A percentile compares a stretch with the other conserved stretches of the same genome.
Evolutionary conservation across 2,113 vertebrate species (phyloP).

Genomic region (Chloropsis hardwickii): DNA sequence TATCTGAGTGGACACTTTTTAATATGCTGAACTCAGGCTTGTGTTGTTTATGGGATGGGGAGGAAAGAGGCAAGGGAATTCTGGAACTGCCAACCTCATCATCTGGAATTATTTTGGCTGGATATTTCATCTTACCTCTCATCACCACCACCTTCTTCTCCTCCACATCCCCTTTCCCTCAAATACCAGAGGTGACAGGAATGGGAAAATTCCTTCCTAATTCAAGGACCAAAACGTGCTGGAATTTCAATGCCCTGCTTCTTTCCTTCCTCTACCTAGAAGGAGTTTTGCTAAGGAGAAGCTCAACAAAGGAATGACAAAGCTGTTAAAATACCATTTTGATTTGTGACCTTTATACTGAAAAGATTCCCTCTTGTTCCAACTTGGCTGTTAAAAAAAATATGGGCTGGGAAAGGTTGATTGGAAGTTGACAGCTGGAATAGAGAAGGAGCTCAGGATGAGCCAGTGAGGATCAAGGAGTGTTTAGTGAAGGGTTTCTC

Average conservation of each 20-base stretch:
- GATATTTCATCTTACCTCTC: neutral
- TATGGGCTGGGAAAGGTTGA: neutral
- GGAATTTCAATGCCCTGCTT: neutral
- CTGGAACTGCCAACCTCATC: neutral
- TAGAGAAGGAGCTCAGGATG: neutral
- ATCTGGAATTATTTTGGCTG: constrained; percentile 13
- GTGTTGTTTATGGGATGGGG: neutral
- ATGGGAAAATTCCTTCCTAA: neutral
- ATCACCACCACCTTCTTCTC: neutral
- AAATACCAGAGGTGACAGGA: constrained; percentile 11
- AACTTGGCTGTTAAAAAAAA: neutral
- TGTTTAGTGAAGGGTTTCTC: neutral
- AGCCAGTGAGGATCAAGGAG: neutral
- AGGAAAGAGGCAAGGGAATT: neutral
- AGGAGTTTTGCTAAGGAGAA: neutral
- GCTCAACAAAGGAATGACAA: neutral
- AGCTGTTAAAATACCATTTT: neutral
- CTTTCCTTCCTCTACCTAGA: neutral
- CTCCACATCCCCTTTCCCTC: neutral
- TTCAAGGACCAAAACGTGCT: neutral
- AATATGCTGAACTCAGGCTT: neutral
- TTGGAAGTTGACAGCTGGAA: neutral
- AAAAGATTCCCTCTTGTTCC: neutral
- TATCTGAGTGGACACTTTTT: constrained; percentile 24
- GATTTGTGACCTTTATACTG: neutral